Evolutionary conservation across 2,888 invertebrate genomes (phyloP), one percentile per base, ranked within the genome.

Genomic region (Nemotelus nigrinus): DNA sequence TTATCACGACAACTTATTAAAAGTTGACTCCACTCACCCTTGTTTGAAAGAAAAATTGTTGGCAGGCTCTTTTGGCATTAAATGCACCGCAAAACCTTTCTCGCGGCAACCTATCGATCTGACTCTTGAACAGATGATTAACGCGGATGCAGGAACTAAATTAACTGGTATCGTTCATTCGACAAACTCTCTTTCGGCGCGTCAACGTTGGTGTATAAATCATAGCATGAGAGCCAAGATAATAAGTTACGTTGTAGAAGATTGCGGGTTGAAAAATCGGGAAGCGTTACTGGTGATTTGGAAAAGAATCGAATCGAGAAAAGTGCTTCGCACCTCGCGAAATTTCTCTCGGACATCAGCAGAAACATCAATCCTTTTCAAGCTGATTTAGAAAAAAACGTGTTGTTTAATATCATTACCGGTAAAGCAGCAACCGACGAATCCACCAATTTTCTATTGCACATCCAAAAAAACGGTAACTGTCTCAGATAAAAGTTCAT

Each of bases 21-120:
- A 83, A n/a, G 81, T 85, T 7, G 81, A 81, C 47, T 77, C 81
- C 74, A 84, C 84, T 60, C 84, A 85, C 81, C 83, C 84, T 2
- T 67, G 57, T 2, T 58, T 67, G 82, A 83, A 72, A 8, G 76
- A 80, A 53, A 79, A 82, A 63, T 80, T 85, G 25, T 63, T 80
- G 80, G 79, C 80, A 47, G 83, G 85, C 3, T 82, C 44, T 57
- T 83, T 85, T 79, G 82, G 84, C 10, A 82, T 85, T 63, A 81
- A 81, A 82, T 78, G 84, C 78, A 85, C 75, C 2, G 47, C 57
- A 10, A 78, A 78, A 44, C 0, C 65, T 0, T 65, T 77, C 58
- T 78, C 78, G 3, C 45, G 48, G 65, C 71, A 50, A 55, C 74
- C 78, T 8, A 41, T 78, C 1, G 68, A 78, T 77, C 48, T 65